phyloP scores from a whole-genome alignment of 64 coral and sea anemone species.

The Dendronephthya gigantea region DNA sequence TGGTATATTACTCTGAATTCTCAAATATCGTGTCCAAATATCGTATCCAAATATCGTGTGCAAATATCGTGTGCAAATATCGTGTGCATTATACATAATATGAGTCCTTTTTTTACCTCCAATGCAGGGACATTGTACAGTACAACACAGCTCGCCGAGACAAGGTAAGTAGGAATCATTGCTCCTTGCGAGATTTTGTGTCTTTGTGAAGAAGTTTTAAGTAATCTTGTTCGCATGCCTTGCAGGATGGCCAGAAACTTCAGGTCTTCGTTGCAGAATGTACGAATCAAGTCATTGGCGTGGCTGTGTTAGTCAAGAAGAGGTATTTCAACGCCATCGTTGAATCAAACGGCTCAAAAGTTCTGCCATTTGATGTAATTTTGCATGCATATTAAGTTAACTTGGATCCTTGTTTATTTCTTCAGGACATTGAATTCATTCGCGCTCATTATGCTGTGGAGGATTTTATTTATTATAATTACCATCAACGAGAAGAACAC shows the following conservation, averaged over 20 bases:
- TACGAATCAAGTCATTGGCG: constrained; percentile 62
- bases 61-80: background rate
- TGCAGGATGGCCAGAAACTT: constrained; percentile 75
- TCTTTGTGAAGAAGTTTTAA: too few species aligned
- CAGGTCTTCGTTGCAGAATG: constrained; percentile 77
- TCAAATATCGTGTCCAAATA: background rate
- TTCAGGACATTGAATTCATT: constrained; percentile 84
- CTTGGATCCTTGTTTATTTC: background rate
- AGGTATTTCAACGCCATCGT: too few species aligned
- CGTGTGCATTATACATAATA: background rate
- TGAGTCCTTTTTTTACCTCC: constrained; percentile 18
- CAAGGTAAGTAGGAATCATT: constrained; percentile 30
- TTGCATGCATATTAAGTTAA: too few species aligned
- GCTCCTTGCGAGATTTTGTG: background rate
- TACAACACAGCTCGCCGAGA: constrained; percentile 63
- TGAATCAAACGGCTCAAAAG: too few species aligned
- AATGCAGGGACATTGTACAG: constrained; percentile 73
- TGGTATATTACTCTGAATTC: too few species aligned
- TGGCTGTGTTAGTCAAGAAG: constrained; percentile 76
- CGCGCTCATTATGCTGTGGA: constrained; percentile 93
- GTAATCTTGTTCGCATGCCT: background rate
- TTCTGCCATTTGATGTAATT: background rate
- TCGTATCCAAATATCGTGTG: background rate
- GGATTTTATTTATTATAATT: constrained; percentile 89
- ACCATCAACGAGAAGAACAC: constrained; percentile 89